A percentile compares a stretch with the other conserved stretches of the same genome.
Evolutionary conservation across 2,888 invertebrate genomes (phyloP).

Genomic region (Autographa pulchrina): DNA sequence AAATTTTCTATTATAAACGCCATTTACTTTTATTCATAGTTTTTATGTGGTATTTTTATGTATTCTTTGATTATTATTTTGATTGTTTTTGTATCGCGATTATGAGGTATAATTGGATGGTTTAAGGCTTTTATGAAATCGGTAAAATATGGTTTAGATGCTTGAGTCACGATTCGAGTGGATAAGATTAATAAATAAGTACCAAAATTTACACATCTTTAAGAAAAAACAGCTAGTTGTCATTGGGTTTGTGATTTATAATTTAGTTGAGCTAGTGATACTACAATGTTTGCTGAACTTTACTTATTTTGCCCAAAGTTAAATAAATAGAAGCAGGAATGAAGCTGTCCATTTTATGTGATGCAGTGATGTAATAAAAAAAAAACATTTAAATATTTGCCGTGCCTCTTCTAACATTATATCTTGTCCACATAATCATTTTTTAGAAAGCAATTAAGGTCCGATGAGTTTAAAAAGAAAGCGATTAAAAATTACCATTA

Average conservation of each 20-base stretch:
- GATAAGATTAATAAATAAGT: neutral
- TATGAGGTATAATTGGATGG: neutral
- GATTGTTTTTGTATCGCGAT: constrained; percentile 10
- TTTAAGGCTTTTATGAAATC: neutral
- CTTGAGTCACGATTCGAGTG: neutral
- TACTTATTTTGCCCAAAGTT: no score
- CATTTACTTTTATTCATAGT: constrained; percentile 49
- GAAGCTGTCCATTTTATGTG: no score
- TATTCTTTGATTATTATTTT: constrained; percentile 26
- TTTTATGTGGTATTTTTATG: constrained; percentile 51
- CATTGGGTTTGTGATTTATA: no score
- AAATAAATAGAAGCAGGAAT: no score
- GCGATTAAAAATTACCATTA: neutral
- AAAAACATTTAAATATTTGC: neutral
- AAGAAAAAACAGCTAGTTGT: no score
- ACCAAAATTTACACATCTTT: no score
- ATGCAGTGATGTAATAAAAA: neutral
- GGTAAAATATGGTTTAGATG: neutral
- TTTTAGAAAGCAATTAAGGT: neutral
- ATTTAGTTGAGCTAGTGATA: no score
- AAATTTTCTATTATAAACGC: constrained; percentile 56
- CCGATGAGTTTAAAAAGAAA: neutral
- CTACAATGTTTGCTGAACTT: no score
- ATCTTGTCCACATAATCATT: neutral
- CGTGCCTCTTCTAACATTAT: neutral